These are phyloP conservation scores for Casuarius casuarius DNA, from an alignment of 2,113 vertebrate genomes.

Conservation along the genomic window DNA sequence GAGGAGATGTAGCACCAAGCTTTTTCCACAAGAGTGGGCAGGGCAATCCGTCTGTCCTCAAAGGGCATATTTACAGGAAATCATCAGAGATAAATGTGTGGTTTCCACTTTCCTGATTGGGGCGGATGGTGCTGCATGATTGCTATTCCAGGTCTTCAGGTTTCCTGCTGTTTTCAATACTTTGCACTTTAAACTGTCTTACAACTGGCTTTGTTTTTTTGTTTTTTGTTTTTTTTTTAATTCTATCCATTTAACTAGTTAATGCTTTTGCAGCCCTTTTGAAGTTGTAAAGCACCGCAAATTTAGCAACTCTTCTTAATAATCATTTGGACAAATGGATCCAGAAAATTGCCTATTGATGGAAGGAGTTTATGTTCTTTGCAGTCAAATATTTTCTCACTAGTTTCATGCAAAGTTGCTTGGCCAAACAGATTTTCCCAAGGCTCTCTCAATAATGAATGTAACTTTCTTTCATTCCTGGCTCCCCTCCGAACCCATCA, in stretches of 20 bases:
- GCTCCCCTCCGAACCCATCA: constrained; percentile 57
- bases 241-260: constrained; percentile 48
- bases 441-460: constrained; percentile 54
- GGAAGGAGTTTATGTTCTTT: constrained; percentile 63
- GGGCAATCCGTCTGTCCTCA: constrained; percentile 44
- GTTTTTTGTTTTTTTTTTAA: neutral
- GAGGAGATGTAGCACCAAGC: neutral
- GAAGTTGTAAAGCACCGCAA: constrained; percentile 29
- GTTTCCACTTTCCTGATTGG: constrained; percentile 48
- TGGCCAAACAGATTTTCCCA: constrained; percentile 61
- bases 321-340: constrained; percentile 62
- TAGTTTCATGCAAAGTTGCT: constrained; percentile 58
- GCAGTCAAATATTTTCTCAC: constrained; percentile 60
- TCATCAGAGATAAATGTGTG: constrained; percentile 59
- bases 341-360: constrained; percentile 64
- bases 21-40: constrained; percentile 56
- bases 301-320: constrained; percentile 60
- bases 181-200: constrained; percentile 51
- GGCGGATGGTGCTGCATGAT: constrained; percentile 29
- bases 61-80: constrained; percentile 61
- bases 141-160: constrained; percentile 21
- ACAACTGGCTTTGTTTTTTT: constrained; percentile 17
- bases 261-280: constrained; percentile 25
- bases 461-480: constrained; percentile 57
- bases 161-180: constrained; percentile 66